Percentiles rank a stretch among this genome's conserved stretches.
Evolutionary conservation across 2,888 invertebrate species (phyloP).

Genomic region (Masnerella sp.): DNA sequence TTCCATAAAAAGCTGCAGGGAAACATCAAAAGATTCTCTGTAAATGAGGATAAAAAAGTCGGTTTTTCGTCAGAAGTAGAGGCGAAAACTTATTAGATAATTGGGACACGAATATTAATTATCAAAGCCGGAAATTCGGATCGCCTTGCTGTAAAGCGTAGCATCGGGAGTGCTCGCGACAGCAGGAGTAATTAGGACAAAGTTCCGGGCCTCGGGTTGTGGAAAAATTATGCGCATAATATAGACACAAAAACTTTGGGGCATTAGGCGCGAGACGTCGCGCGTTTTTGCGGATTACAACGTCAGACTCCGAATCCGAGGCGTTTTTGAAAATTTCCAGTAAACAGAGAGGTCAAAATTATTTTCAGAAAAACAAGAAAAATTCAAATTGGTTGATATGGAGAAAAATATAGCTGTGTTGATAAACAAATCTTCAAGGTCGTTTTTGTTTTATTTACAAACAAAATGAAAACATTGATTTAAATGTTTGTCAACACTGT

Average conservation of each 20-base stretch:
- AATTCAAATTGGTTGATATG: no score
- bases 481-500: no score
- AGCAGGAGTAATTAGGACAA: constrained; percentile 55
- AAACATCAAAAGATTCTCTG: no score
- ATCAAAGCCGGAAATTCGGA: constrained; percentile 38
- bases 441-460: no score
- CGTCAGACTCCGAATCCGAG: constrained; percentile 25
- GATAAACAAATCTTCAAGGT: no score
- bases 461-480: no score
- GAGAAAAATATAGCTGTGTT: no score
- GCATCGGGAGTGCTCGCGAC: constrained; percentile 40
- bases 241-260: constrained; percentile 47
- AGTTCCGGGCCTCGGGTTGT: constrained; percentile 39
- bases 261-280: constrained; percentile 50
- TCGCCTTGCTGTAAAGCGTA: constrained; percentile 49
- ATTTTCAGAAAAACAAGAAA: no score
- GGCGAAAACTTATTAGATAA: constrained; percentile 32
- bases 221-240: constrained; percentile 60
- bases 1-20: no score
- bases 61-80: no score
- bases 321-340: no score
- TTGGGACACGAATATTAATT: constrained; percentile 37
- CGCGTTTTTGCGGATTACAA: constrained; percentile 52
- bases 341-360: no score
- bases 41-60: background rate